Conservation (phyloP, 2,113 vertebrate species). For the Cryptotis parvus region DNA sequence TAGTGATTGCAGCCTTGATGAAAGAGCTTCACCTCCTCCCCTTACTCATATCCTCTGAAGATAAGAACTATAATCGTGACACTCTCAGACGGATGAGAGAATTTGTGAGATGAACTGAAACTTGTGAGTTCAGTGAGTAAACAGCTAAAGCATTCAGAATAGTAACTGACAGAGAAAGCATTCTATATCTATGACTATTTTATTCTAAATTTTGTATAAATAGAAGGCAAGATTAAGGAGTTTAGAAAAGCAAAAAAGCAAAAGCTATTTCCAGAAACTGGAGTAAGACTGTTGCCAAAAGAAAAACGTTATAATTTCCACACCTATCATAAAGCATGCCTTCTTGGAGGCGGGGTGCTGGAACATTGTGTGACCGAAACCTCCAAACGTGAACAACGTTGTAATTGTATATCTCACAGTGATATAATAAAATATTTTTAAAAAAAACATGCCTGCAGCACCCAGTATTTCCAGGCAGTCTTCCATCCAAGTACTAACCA, state of each 20-base stretch:
- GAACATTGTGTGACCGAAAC: too few relatives aligned
- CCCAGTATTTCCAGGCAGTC: too few relatives aligned
- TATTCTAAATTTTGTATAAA: background rate
- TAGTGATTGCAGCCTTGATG: background rate
- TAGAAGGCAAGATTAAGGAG: background rate
- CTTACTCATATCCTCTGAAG: too few relatives aligned
- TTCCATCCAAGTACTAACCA: too few relatives aligned
- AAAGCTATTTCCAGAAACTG: background rate
- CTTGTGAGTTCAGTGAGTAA: background rate
- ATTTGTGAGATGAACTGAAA: too few relatives aligned
- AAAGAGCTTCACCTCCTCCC: background rate
- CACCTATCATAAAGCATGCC: too few relatives aligned
- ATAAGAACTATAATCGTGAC: background rate
- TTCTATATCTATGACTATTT: background rate
- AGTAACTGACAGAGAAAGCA: background rate
- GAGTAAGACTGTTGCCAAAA: background rate
- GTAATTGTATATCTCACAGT: too few relatives aligned
- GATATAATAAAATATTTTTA: too few relatives aligned
- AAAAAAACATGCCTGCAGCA: too few relatives aligned
- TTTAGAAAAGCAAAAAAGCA: slow-evolving; percentile 5
- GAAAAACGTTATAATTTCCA: background rate
- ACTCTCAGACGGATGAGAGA: too few relatives aligned
- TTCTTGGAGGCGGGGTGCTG: too few relatives aligned
- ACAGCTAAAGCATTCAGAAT: background rate
- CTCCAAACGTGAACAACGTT: too few relatives aligned